These are phyloP conservation scores for Gymnobelideus leadbeateri DNA, from an alignment of 2,113 vertebrate genomes.

Conservation along the genomic window DNA sequence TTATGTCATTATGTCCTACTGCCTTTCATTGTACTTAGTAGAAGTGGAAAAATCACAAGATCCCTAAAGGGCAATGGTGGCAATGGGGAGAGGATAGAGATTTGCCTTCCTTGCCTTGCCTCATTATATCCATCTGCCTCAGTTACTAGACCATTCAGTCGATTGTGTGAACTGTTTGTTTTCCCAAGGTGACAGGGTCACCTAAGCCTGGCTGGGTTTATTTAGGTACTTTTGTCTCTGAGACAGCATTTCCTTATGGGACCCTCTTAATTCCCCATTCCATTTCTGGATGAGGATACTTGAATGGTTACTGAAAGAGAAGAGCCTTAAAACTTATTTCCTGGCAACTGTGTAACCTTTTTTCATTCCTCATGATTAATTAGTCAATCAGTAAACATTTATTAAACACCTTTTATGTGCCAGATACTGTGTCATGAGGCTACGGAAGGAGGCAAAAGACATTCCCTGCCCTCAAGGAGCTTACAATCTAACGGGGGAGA, in stretches of 20 bases:
- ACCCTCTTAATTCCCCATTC: not conserved
- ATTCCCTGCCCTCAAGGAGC: too few species aligned
- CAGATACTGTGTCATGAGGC: too few species aligned
- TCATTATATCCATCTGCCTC: not conserved
- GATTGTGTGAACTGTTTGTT: not conserved
- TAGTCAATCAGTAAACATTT: not conserved
- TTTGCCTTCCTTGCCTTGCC: conserved; percentile 6
- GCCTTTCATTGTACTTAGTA: not conserved
- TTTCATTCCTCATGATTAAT: not conserved
- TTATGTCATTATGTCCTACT: not conserved
- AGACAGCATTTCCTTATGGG: conserved; percentile 43
- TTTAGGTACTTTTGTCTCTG: not conserved
- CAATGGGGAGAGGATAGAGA: not conserved
- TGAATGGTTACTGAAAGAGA: not conserved
- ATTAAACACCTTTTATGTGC: not conserved
- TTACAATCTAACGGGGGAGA: too few species aligned
- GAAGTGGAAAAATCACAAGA: not conserved
- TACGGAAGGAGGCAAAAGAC: too few species aligned
- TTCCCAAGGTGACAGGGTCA: not conserved
- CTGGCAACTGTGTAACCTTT: not conserved
- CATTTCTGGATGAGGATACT: conserved; percentile 18
- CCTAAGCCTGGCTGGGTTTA: not conserved
- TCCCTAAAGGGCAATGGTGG: not conserved
- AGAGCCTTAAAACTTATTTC: not conserved
- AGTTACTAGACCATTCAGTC: not conserved